phyloP scores from a whole-genome alignment of 1,140 invertebrate species.

The Drosophila ananassae region DNA sequence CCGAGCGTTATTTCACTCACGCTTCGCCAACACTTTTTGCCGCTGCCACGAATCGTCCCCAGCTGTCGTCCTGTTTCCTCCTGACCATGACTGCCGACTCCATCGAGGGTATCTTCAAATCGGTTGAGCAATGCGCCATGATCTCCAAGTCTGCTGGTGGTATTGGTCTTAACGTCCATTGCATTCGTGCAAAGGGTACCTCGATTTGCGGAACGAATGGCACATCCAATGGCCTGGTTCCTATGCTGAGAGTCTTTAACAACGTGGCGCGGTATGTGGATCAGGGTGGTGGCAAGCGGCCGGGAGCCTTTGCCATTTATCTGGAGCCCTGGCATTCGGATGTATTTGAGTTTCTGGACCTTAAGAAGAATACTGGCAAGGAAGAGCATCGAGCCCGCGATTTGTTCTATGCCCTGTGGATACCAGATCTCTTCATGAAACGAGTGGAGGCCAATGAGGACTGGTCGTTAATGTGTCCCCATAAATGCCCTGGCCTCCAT shows the following conservation, averaged over 20 bases:
- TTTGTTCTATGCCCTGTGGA: constrained; percentile 99
- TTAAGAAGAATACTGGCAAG: constrained; percentile 97
- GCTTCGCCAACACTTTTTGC: constrained; percentile 98
- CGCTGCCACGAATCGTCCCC: constrained; percentile 95
- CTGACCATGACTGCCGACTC: constrained; percentile 98
- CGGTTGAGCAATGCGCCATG: constrained; percentile 96
- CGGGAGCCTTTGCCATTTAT: constrained; percentile 99
- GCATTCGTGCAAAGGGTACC: constrained; percentile 95
- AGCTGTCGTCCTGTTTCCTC: constrained; percentile 98
- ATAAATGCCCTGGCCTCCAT: constrained; percentile 94
- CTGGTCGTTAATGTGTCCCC: constrained; percentile 99
- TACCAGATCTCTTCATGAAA: constrained; percentile 99
- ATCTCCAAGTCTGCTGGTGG: constrained; percentile 99
- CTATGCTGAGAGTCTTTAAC: constrained; percentile 98
- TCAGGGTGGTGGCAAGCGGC: constrained; percentile 98
- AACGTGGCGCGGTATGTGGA: constrained; percentile 98
- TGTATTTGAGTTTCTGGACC: constrained; percentile 97
- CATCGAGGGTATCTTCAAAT: constrained; percentile 99
- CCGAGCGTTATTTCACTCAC: constrained; percentile 98
- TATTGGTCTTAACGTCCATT: constrained; percentile 98
- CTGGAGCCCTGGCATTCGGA: constrained; percentile 99
- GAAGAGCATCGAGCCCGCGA: constrained; percentile 97
- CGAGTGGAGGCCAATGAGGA: constrained; percentile 93
- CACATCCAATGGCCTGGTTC: constrained; percentile 97
- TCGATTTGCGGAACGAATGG: constrained; percentile 98